Evolutionary conservation across 2,888 invertebrate genomes (phyloP), one percentile per base, ranked within the genome.

Genomic region (Lottia scabra): DNA sequence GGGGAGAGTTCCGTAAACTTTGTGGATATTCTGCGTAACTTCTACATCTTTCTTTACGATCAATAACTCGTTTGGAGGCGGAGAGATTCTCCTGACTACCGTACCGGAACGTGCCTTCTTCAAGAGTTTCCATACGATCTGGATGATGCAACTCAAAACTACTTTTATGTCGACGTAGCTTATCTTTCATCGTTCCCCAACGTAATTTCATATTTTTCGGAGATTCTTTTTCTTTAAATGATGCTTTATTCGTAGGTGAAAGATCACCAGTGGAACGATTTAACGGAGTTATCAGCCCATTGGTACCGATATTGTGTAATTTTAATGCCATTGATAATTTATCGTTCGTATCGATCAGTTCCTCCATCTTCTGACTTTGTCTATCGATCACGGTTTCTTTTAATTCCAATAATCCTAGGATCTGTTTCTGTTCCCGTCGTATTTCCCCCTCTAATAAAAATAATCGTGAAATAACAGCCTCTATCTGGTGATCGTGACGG

Each of bases 51-150:
- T n/a, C 27, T 23, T 43, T 43, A 8, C 43, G 56, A 26, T n/a
- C 44, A 13, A n/a, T 26, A 12, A 38, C 16, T 2, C 19, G 63
- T 19, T 15, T 23, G 19, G 56, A 30, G 30, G 71, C 74, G 2
- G 76, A 73, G 27, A 85, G 73, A 70, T 84, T 84, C 65, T 86
- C 85, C 71, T 84, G 83, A 75, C 85, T 86, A 67, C 83, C 78
- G 70, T 80, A 85, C 45, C 81, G 72, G 0, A 81, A 68, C 12
- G 76, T 72, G 16, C 75, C 72, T 65, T 82, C 80, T 10, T 78
- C 66, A 6, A 83, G 69, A 46, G 75, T 73, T 71, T 82, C 81
- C 43, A 83, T 78, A 16, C 79, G 72, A 46, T 80, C 80, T 0
- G 82, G 75, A n/a, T 76, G 76, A 63, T 79, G 79, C 65, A 85